Percentiles rank a stretch among this genome's conserved stretches.
phyloP scores from a whole-genome alignment of 1,140 invertebrate genomes.

The Bacillus rossius region DNA sequence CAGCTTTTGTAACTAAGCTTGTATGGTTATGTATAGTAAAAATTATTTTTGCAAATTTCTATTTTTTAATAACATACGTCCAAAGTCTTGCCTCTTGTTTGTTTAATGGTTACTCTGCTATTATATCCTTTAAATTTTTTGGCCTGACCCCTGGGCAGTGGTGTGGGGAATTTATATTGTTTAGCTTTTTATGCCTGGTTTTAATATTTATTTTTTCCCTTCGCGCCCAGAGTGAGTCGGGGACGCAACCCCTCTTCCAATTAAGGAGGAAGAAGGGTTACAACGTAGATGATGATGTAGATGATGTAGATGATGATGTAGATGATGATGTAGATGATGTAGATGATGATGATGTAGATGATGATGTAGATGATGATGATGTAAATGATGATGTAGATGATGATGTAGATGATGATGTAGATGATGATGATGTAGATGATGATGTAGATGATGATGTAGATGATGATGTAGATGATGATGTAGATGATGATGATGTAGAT shows the following conservation, averaged over 20 bases:
- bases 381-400: neutral
- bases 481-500: neutral
- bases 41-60: no score
- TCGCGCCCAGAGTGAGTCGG: no score
- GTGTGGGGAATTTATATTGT: neutral
- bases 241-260: no score
- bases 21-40: no score
- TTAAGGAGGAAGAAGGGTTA: neutral
- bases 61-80: no score
- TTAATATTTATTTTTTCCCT: no score
- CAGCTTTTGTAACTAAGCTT: no score
- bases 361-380: constrained; percentile 4
- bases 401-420: neutral
- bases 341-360: neutral
- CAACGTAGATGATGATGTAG: neutral
- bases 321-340: constrained; percentile 1
- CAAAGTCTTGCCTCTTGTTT: no score
- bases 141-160: no score
- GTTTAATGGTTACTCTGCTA: no score
- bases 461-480: neutral
- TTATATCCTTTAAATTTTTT: no score
- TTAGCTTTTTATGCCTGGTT: no score
- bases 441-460: neutral
- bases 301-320: constrained; percentile 1
- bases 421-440: constrained; percentile 1